Evolutionary conservation across 2,888 invertebrate species (phyloP), one percentile per base, ranked within the genome.

Genomic region (Entomobrya proxima): DNA sequence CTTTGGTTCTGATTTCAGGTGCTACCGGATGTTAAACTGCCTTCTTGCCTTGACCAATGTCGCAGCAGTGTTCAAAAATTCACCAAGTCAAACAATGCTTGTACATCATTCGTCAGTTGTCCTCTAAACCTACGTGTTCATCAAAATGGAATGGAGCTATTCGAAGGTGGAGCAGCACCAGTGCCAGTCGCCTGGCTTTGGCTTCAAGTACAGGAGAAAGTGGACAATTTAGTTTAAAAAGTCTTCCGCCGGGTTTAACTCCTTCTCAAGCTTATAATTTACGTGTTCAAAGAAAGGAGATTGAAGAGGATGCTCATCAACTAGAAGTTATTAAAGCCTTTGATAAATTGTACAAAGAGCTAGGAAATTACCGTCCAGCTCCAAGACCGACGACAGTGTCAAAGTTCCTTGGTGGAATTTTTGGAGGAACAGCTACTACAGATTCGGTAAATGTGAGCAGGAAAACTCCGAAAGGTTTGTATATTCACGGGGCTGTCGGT

Each of bases 401-500:
- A n/a, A 64, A 64, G 32, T 6, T 64, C 1, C 64, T 78, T n/a
- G 2, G 1, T 32, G 86, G 83, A 15, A 50, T 86, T 88, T 91
- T 91, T 91, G 91, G 91, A 3, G 87, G 61, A 84, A 90, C 90
- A 21, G 80, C 79, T 58, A 92, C 93, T 87, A 52, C 74, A 32
- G 55, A 9, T 6, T 13, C 47, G 37, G 11, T 40, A 18, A 67
- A 44, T n/a, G n/a, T n/a, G n/a, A n/a, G n/a, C n/a, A n/a, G n/a
- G 85, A 58, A 93, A 47, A 80, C 76, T 50, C 96, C 96, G 0
- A 94, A 94, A 92, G 98, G 98, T 5, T 92, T 98, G 13, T 98
- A 98, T 91, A 94, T 98, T 85, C 95, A 96, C 92, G 98, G 98
- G 1, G 78, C 74, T 9, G 97, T 97, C 88, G 97, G 98, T 64